Evolutionary conservation across 2,797 vertebrate species (phyloP).

Genomic region (Enteromius treurensis): DNA sequence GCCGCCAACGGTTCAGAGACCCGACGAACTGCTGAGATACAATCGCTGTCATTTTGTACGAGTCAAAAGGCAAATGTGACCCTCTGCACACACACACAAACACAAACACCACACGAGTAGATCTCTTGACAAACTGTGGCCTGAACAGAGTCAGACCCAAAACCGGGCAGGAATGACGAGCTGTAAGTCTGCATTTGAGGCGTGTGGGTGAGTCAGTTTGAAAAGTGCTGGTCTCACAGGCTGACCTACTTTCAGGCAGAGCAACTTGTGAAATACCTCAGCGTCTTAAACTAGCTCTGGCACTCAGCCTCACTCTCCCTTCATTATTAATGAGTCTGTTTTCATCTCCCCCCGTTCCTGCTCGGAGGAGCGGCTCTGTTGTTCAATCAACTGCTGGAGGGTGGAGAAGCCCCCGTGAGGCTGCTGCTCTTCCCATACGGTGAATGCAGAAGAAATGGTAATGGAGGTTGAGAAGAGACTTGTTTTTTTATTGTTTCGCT

Average conservation of each 20-base stretch:
- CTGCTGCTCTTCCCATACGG: constrained; percentile 16
- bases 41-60: background rate
- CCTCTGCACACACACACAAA: background rate
- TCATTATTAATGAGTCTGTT: constrained; percentile 61
- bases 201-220: constrained; percentile 25
- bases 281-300: constrained; percentile 36
- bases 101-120: background rate
- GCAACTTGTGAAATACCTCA: constrained; percentile 53
- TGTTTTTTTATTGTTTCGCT: constrained; percentile 2
- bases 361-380: constrained; percentile 53
- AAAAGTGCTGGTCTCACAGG: constrained; percentile 35
- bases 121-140: constrained; percentile 10
- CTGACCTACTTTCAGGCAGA: constrained; percentile 61
- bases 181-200: constrained; percentile 1
- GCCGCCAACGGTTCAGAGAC: background rate
- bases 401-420: constrained; percentile 47
- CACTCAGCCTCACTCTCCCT: constrained; percentile 38
- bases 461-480: background rate
- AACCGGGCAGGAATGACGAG: constrained; percentile 1
- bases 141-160: constrained; percentile 24
- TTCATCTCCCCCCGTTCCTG: constrained; percentile 45
- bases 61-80: background rate
- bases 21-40: background rate
- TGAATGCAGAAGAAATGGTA: background rate
- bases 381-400: constrained; percentile 59